Conservation (phyloP, 2,113 vertebrate genomes). For the Syngnathoides biaculeatus region DNA sequence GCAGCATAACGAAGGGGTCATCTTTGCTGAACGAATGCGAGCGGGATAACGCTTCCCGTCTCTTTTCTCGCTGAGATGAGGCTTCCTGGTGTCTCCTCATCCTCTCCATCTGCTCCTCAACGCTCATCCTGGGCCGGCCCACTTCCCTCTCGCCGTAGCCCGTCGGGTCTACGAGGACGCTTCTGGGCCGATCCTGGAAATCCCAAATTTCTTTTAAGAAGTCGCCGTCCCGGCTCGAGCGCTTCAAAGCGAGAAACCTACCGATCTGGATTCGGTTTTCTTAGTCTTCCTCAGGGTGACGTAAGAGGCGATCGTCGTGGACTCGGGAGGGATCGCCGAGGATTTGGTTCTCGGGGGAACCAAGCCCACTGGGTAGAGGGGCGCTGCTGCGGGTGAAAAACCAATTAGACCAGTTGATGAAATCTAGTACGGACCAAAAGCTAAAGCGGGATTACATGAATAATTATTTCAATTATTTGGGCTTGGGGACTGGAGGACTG, state of each 20-base stretch:
- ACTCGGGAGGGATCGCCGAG: constrained; percentile 79
- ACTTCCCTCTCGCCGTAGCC: constrained; percentile 80
- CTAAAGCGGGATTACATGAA: no score
- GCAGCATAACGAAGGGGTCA: constrained; percentile 63
- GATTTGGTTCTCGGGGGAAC: constrained; percentile 91
- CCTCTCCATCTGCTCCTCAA: constrained; percentile 93
- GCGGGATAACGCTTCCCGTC: constrained; percentile 76
- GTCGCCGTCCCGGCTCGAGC: neutral
- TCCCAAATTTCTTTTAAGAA: neutral
- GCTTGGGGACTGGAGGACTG: no score
- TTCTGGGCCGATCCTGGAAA: constrained; percentile 83
- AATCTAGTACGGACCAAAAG: no score
- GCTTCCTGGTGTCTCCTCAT: constrained; percentile 90
- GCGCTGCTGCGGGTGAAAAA: constrained; percentile 61
- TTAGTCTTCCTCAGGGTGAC: constrained; percentile 93
- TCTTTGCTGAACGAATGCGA: constrained; percentile 76
- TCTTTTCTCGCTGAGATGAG: constrained; percentile 82
- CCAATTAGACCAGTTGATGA: constrained; percentile 5
- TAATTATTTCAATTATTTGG: no score
- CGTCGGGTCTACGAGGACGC: constrained; percentile 80
- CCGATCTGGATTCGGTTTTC: constrained; percentile 82
- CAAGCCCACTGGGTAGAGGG: constrained; percentile 83
- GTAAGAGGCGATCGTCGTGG: constrained; percentile 90
- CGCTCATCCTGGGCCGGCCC: constrained; percentile 83
- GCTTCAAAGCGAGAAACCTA: constrained; percentile 46